Conservation (phyloP, 2,888 invertebrate species). For the Loripinus fragilis region DNA sequence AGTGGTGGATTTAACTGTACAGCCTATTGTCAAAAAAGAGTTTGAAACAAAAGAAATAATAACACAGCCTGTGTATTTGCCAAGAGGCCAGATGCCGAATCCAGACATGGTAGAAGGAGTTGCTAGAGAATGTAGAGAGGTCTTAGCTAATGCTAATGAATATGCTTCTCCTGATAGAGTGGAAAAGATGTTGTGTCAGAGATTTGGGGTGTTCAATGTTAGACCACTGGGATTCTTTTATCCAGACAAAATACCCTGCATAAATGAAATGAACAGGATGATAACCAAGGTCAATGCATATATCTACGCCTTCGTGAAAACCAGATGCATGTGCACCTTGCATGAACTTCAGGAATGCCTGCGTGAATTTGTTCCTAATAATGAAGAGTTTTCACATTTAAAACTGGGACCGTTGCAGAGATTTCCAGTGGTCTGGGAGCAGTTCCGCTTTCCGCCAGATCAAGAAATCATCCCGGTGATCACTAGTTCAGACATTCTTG, state of each 20-base stretch:
- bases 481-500: constrained; percentile 75
- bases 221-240: constrained; percentile 48
- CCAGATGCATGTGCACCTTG: constrained; percentile 76
- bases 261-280: constrained; percentile 72
- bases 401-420: constrained; percentile 79
- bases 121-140: constrained; percentile 78
- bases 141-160: constrained; percentile 74
- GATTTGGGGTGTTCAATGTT: constrained; percentile 52
- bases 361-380: constrained; percentile 68
- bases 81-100: constrained; percentile 28
- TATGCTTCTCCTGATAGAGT: constrained; percentile 75
- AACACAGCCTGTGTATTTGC: constrained; percentile 42
- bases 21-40: constrained; percentile 48
- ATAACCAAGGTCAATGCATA: constrained; percentile 72
- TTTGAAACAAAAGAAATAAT: constrained; percentile 61
- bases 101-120: constrained; percentile 69
- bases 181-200: constrained; percentile 72
- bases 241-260: constrained; percentile 62
- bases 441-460: constrained; percentile 78
- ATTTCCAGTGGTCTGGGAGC: constrained; percentile 75
- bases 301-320: constrained; percentile 76
- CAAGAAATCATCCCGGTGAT: constrained; percentile 75
- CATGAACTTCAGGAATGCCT: constrained; percentile 74
- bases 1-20: constrained; percentile 33
- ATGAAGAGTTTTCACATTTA: constrained; percentile 70